Percentiles rank a stretch among this genome's conserved stretches.
phyloP scores from a whole-genome alignment of 2,113 vertebrate species.

The Zingel zingel region DNA sequence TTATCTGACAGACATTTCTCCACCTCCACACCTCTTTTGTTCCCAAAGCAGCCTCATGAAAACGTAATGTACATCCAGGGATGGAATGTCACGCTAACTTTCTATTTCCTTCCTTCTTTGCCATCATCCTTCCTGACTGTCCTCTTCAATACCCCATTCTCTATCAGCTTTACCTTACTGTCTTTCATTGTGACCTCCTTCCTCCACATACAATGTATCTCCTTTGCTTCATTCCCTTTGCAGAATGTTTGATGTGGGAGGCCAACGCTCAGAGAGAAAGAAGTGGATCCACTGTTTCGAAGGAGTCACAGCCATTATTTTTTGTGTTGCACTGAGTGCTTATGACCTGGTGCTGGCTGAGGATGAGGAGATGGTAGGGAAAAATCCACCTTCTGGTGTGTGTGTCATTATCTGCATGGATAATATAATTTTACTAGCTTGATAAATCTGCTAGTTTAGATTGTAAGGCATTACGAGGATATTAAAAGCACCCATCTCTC shows the following conservation, averaged over 20 bases:
- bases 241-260: conserved; percentile 98
- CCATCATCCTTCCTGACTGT: conserved; percentile 5
- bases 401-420: conserved; percentile 9
- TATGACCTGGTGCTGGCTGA: conserved; percentile 98
- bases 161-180: conserved; percentile 16
- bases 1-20: conserved; percentile 20
- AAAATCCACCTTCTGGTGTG: not conserved
- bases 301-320: conserved; percentile 98
- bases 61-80: conserved; percentile 58
- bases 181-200: conserved; percentile 17
- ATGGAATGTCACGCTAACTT: conserved; percentile 46
- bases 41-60: conserved; percentile 63
- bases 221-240: conserved; percentile 39
- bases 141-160: not conserved
- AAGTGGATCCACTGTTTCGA: conserved; percentile 99
- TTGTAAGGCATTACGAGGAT: not conserved
- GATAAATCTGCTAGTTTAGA: conserved; percentile 26
- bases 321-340: conserved; percentile 96
- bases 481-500: conserved; percentile 4
- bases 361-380: conserved; percentile 97
- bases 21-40: conserved; percentile 20
- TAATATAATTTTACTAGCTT: conserved; percentile 14
- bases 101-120: conserved; percentile 9
- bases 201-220: conserved; percentile 6
- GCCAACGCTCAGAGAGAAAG: conserved; percentile 93